These are phyloP conservation scores for Phrixothrix hirtus DNA, from an alignment of 2,888 invertebrate genomes.

Conservation along the genomic window DNA sequence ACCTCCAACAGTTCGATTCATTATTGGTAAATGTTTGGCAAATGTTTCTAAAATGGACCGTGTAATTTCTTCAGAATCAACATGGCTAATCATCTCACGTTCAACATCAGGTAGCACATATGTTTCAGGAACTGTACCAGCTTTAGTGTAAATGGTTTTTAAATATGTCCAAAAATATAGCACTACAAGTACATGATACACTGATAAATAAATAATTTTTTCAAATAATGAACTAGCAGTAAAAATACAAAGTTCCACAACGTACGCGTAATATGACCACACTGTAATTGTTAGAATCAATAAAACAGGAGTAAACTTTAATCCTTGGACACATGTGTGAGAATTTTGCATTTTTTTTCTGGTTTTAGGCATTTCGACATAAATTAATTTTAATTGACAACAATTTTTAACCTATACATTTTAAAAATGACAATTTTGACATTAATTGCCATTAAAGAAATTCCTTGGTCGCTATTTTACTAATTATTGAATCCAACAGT, in stretches of 20 bases:
- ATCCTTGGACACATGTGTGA: no score
- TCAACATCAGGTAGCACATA: conserved; percentile 76
- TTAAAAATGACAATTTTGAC: no score
- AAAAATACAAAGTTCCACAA: conserved; percentile 80
- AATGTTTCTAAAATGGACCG: conserved; percentile 79
- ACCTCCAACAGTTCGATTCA: conserved; percentile 74
- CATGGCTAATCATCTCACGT: conserved; percentile 72
- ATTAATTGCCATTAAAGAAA: conserved; percentile 44
- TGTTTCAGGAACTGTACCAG: conserved; percentile 67
- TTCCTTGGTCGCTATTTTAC: conserved; percentile 69
- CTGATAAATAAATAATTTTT: conserved; percentile 3
- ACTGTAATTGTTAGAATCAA: conserved; percentile 11
- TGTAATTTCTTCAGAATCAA: conserved; percentile 76
- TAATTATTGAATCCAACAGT: conserved; percentile 65
- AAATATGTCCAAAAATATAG: conserved; percentile 87
- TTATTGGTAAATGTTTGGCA: conserved; percentile 80
- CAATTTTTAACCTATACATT: no score
- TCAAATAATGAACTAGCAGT: conserved; percentile 1
- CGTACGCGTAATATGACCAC: conserved; percentile 99
- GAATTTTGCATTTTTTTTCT: no score
- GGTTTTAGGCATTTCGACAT: no score
- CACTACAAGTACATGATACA: conserved; percentile 13
- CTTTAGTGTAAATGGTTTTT: conserved; percentile 12
- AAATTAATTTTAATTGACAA: no score
- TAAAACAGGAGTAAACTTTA: conserved; percentile 22